phyloP scores from a whole-genome alignment of 2,113 vertebrate genomes.

The Rostratula benghalensis region DNA sequence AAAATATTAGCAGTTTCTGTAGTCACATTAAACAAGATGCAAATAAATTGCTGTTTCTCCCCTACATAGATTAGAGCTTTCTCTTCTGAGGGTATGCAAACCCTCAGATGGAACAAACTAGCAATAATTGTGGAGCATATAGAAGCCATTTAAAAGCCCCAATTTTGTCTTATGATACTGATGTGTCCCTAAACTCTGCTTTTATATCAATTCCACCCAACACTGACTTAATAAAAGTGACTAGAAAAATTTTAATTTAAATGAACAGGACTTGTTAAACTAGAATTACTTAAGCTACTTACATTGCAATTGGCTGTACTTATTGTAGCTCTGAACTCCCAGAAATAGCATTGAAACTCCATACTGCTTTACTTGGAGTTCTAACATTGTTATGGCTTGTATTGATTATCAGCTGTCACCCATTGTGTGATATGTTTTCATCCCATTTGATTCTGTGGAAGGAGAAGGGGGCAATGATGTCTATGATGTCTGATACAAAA shows the following conservation, averaged over 20 bases:
- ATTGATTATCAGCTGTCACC: neutral
- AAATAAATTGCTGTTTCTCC: neutral
- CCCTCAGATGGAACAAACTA: neutral
- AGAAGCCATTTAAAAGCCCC: neutral
- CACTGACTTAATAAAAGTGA: neutral
- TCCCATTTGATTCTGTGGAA: neutral
- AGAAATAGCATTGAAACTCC: neutral
- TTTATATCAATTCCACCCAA: neutral
- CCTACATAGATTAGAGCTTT: neutral
- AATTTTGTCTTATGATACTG: neutral
- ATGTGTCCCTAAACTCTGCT: neutral
- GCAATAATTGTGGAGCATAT: neutral
- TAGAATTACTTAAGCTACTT: neutral
- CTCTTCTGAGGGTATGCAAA: neutral
- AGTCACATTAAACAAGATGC: neutral
- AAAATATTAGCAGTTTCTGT: neutral
- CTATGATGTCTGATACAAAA: neutral
- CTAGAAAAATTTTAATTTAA: neutral
- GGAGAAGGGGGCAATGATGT: neutral
- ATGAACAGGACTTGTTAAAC: neutral
- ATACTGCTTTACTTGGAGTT: neutral
- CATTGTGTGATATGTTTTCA: neutral
- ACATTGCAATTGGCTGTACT: neutral
- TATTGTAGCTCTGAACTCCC: neutral
- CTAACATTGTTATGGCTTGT: neutral